phyloP scores from a whole-genome alignment of 1,140 invertebrate genomes.

The Tachypleus tridentatus region DNA sequence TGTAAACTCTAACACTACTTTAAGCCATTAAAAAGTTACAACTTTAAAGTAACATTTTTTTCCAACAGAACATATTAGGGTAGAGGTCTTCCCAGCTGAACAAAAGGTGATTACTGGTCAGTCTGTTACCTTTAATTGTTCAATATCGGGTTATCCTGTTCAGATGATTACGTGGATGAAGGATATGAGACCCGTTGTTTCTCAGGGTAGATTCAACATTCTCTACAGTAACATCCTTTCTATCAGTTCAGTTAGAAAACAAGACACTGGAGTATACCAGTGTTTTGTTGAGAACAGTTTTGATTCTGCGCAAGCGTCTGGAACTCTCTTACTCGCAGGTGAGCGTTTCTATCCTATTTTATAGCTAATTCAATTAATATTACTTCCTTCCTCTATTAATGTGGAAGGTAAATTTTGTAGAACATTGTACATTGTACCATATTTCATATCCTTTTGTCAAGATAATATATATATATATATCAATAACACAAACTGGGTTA shows the following conservation, averaged over 20 bases:
- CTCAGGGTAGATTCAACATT: slow-evolving; percentile 12
- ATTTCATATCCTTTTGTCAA: no score
- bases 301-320: slow-evolving; percentile 68
- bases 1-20: no score
- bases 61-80: no score
- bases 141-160: slow-evolving; percentile 31
- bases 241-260: slow-evolving; percentile 54
- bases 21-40: no score
- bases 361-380: no score
- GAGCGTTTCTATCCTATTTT: slow-evolving; percentile 25
- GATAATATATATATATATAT: no score
- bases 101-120: slow-evolving; percentile 32
- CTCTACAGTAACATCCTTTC: slow-evolving; percentile 34
- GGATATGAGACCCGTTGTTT: slow-evolving; percentile 22
- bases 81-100: slow-evolving; percentile 9
- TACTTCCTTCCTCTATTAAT: no score
- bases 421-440: no score
- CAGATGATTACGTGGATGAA: slow-evolving; percentile 32
- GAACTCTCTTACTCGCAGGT: slow-evolving; percentile 73
- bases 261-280: slow-evolving; percentile 78
- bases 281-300: slow-evolving; percentile 74
- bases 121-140: slow-evolving; percentile 32
- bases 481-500: no score
- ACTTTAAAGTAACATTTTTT: no score
- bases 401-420: no score